Evolutionary conservation across 2,888 invertebrate species (phyloP), one percentile per base, ranked within the genome.

Genomic region (Mellilla xanthometata): DNA sequence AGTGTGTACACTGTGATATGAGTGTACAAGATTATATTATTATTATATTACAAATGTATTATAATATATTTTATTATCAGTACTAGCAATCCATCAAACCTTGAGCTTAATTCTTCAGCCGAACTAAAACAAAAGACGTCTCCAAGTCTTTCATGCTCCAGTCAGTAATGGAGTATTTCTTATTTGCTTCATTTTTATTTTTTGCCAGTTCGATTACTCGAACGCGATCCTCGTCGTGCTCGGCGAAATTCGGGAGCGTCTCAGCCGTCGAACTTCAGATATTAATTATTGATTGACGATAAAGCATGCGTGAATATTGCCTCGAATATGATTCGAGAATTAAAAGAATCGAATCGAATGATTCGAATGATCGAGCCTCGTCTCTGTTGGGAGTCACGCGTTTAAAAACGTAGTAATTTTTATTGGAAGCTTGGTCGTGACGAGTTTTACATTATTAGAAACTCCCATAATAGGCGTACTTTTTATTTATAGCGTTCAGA

Each of bases 281-380:
- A 89, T 89, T 89, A 88, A 89, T 89, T 89, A 88, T 86, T 85
- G 88, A 88, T 89, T 84, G 87, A 80, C 81, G 87, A 87, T 88
- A 81, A 85, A 71, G 72, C 70, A 74, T 81, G 75, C 81, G 77
- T 83, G 83, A 81, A 82, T 82, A 80, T 79, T 75, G 73, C 72
- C 69, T 68, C 59, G 67, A 66, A 62, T 30, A 67, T 65, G 72
- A 65, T 68, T 69, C 71, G 75, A 35, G 47, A 35, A 54, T 52
- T 62, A 60, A 56, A 60, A 49, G 48, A 48, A 30, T 26, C 23
- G 27, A 31, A 31, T 23, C 12, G 31, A 36, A 40, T 46, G 13
- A 28, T 12, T 24, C 36, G 28, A 22, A 15, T 28, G 12, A 7
- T 12, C n/a, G n/a, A n/a, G n/a, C n/a, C 9, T 2, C 15, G n/a